Evolutionary conservation across 2,888 invertebrate species (phyloP).

Genomic region (Tortricodes alternella): DNA sequence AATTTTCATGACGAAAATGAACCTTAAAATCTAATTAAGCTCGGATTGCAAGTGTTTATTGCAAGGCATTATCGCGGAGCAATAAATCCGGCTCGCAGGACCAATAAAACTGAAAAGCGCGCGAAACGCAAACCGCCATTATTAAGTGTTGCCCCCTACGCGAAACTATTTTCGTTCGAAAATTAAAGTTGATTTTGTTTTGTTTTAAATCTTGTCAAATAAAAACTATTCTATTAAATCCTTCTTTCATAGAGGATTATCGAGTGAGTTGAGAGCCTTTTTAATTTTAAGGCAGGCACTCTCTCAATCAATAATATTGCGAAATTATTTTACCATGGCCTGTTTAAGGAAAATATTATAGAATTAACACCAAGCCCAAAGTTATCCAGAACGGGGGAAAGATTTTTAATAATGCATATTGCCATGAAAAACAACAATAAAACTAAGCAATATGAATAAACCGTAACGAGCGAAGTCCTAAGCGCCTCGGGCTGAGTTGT

Average conservation of each 20-base stretch:
- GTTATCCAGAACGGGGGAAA: not conserved
- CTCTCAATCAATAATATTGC: too few relatives aligned
- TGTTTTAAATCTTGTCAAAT: too few relatives aligned
- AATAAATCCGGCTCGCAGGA: slow-evolving; percentile 63
- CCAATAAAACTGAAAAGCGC: slow-evolving; percentile 60
- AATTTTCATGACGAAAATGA: slow-evolving; percentile 42
- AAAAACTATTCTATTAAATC: too few relatives aligned
- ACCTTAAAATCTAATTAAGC: slow-evolving; percentile 57
- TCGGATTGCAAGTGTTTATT: slow-evolving; percentile 63
- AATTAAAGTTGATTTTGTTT: not conserved
- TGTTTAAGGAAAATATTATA: not conserved
- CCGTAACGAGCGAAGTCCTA: slow-evolving; percentile 29
- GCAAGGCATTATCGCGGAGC: slow-evolving; percentile 52
- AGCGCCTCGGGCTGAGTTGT: slow-evolving; percentile 13
- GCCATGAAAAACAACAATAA: slow-evolving; percentile 28
- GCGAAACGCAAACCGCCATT: slow-evolving; percentile 39
- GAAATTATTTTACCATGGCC: too few relatives aligned
- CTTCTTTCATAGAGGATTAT: too few relatives aligned
- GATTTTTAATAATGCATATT: slow-evolving; percentile 25
- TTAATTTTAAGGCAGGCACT: too few relatives aligned
- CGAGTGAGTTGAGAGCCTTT: too few relatives aligned
- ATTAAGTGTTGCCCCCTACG: slow-evolving; percentile 32
- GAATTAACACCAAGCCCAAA: not conserved
- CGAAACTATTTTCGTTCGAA: slow-evolving; percentile 1
- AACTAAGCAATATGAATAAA: slow-evolving; percentile 30